These are phyloP conservation scores for Phortica okadai DNA, from an alignment of 2,888 invertebrate genomes.

Conservation along the genomic window DNA sequence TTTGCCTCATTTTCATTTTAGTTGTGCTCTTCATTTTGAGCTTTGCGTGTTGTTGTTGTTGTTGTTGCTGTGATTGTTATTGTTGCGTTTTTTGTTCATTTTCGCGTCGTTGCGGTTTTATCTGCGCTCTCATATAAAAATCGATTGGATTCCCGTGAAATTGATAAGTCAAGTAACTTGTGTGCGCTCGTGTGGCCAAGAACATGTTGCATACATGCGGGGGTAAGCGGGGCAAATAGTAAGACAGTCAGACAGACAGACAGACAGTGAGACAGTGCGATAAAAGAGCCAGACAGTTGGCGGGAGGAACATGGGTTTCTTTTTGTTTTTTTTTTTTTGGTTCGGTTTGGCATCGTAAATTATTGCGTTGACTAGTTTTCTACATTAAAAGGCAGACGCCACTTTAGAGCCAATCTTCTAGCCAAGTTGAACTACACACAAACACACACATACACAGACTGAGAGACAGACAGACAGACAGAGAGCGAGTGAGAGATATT, in stretches of 20 bases:
- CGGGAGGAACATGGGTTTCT: no score
- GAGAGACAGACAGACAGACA: neutral
- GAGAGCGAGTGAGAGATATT: neutral
- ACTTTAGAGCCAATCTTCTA: constrained; percentile 34
- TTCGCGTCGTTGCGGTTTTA: constrained; percentile 69
- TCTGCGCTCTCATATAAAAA: constrained; percentile 72
- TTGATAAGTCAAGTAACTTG: constrained; percentile 73
- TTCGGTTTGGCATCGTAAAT: constrained; percentile 64
- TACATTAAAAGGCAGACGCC: constrained; percentile 72
- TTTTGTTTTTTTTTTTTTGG: neutral
- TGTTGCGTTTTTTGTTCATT: constrained; percentile 35
- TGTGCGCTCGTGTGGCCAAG: constrained; percentile 43
- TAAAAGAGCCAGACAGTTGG: no score
- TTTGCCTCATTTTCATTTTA: constrained; percentile 30
- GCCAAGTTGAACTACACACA: constrained; percentile 5
- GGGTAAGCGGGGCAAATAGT: no score
- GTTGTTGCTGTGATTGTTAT: constrained; percentile 39
- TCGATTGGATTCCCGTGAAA: constrained; percentile 74
- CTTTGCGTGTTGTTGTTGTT: constrained; percentile 32
- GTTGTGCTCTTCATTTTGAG: constrained; percentile 39
- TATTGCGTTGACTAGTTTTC: constrained; percentile 72
- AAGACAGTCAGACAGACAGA: constrained; percentile 7
- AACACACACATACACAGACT: neutral
- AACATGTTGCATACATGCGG: neutral
- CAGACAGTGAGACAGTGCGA: constrained; percentile 36